These are phyloP conservation scores for Chaetoderma sp. DNA, from an alignment of 2,888 invertebrate genomes.

Conservation along the genomic window DNA sequence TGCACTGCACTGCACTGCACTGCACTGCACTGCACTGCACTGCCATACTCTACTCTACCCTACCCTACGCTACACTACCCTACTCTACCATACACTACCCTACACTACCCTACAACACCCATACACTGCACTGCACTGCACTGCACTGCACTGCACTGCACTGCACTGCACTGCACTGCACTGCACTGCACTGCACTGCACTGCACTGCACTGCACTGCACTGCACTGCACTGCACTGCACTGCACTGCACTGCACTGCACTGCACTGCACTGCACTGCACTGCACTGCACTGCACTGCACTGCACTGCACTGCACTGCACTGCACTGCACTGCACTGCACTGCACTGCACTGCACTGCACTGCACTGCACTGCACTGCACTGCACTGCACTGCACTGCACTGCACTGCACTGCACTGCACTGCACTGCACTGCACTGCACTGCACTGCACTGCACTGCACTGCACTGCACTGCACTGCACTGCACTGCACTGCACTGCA, in stretches of 20 bases:
- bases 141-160: slow-evolving; percentile 16
- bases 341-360: slow-evolving; percentile 20
- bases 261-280: slow-evolving; percentile 15
- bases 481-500: slow-evolving; percentile 16
- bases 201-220: slow-evolving; percentile 1
- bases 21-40: slow-evolving; percentile 15
- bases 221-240: slow-evolving; percentile 10
- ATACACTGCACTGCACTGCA: slow-evolving; percentile 2
- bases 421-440: slow-evolving; percentile 13
- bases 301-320: slow-evolving; percentile 19
- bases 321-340: slow-evolving; percentile 15
- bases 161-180: slow-evolving; percentile 15
- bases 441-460: slow-evolving; percentile 15
- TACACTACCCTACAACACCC: slow-evolving; percentile 12
- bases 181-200: slow-evolving; percentile 1
- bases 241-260: slow-evolving; percentile 11
- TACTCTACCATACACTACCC: slow-evolving; percentile 8
- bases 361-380: slow-evolving; percentile 17
- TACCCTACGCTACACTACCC: slow-evolving; percentile 18
- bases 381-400: slow-evolving; percentile 15
- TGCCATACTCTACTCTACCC: slow-evolving; percentile 9
- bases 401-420: slow-evolving; percentile 13
- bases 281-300: slow-evolving; percentile 14
- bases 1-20: slow-evolving; percentile 16
- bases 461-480: slow-evolving; percentile 4